phyloP scores from a whole-genome alignment of 2,797 vertebrate species.

The Enteromius trimaculatus region DNA sequence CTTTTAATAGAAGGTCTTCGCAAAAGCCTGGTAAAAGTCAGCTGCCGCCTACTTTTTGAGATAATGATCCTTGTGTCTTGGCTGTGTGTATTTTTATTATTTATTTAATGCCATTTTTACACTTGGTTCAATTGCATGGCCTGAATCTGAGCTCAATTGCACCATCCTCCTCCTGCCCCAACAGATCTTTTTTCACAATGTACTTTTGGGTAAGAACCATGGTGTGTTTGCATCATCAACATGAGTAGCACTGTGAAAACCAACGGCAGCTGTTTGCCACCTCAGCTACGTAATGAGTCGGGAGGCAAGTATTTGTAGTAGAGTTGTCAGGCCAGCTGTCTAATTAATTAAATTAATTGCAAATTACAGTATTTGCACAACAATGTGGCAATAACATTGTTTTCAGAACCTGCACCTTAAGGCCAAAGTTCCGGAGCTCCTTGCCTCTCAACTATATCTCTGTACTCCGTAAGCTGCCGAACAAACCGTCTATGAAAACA shows the following conservation, averaged over 20 bases:
- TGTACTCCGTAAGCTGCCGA: too few relatives aligned
- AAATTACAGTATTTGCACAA: not conserved
- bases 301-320: not conserved
- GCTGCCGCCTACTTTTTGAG: conserved; percentile 19
- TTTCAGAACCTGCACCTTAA: not conserved
- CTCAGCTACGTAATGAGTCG: not conserved
- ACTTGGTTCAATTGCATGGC: conserved; percentile 19
- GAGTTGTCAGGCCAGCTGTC: not conserved
- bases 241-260: not conserved
- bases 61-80: conserved; percentile 8
- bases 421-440: too few relatives aligned
- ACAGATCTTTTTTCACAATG: not conserved
- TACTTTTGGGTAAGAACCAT: not conserved
- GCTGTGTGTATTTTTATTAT: not conserved
- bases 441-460: too few relatives aligned
- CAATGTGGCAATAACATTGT: not conserved
- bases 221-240: conserved; percentile 1
- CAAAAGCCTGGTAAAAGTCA: not conserved
- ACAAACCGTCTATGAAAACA: too few relatives aligned
- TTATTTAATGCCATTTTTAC: not conserved
- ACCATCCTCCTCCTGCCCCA: conserved; percentile 11
- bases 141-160: not conserved
- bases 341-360: not conserved
- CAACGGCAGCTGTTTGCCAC: not conserved
- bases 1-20: conserved; percentile 7